Percentiles rank a stretch among this genome's conserved stretches.
These are phyloP conservation scores for Otolemur garnettii DNA, from an alignment of 2,113 vertebrate species.

Conservation along the genomic window DNA sequence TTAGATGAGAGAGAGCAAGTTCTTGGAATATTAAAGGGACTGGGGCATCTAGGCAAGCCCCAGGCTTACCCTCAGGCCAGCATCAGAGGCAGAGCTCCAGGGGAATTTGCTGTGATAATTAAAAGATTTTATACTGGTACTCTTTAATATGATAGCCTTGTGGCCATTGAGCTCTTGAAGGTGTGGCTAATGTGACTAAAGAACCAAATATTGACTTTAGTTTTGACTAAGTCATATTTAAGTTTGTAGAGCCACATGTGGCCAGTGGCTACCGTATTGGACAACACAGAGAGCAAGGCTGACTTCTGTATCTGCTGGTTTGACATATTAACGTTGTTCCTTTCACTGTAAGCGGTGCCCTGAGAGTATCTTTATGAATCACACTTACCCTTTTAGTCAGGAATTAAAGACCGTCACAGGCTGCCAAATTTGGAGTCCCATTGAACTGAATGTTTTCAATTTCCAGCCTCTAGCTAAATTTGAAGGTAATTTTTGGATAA, in stretches of 20 bases:
- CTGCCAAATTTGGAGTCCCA: not conserved
- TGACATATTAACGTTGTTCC: not conserved
- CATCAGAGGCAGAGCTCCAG: not conserved
- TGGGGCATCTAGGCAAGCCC: not conserved
- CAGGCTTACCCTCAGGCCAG: not conserved
- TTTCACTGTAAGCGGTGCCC: not conserved
- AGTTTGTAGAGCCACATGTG: not conserved
- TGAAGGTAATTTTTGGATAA: not conserved
- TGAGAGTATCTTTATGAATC: not conserved
- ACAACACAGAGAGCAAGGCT: not conserved
- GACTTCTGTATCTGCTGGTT: not conserved
- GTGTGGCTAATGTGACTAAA: not conserved
- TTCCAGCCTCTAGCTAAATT: not conserved
- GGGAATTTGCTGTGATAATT: not conserved
- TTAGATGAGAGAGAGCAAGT: not conserved
- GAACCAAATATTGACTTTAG: constrained; percentile 22
- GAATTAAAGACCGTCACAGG: not conserved
- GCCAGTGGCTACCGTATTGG: not conserved
- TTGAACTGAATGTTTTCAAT: not conserved
- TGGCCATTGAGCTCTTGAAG: not conserved
- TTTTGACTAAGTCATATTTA: constrained; percentile 9
- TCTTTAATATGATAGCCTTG: not conserved
- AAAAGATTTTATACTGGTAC: not conserved
- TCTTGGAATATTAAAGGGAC: not conserved
- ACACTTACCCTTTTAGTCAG: not conserved